Base-by-base conservation (phyloP, 2,888 invertebrate species). In the Drosophila leonis region DNA sequence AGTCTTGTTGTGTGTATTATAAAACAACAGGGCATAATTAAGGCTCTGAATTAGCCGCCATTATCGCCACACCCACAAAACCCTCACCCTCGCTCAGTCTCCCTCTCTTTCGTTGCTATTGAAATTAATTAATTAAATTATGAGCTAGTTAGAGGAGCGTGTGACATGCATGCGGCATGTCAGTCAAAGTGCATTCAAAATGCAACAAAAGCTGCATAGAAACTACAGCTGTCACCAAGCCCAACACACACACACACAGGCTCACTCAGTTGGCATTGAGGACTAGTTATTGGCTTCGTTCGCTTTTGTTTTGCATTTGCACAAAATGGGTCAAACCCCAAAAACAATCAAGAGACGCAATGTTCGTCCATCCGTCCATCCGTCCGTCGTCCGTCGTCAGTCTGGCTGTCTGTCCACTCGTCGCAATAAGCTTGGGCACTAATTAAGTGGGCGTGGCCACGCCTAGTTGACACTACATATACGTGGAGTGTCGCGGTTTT, bases 71-170 rank as follows among this genome's bases (percentile, higher is more conserved):
- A 42, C 69, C 61, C 61, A 55, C 61, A 39, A 4, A 10, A 15
- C 6, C 7, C 10, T 20, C 31, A 13, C 9, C 2, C 31, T 15
- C 35, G 1, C 54, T 1, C n/a, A 4, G 18, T 12, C 24, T 15
- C 27, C 18, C 29, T 7, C 4, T 12, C 20, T 4, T 9, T n/a
- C 24, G 8, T n/a, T 61, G 37, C 63, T 54, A 82, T 75, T 54
- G 77, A 84, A 89, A 84, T 89, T 82, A 89, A 85, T 87, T 89
- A 85, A 85, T 89, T 85, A 89, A 89, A 89, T 85, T 85, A 85
- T 87, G 69, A 80, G 75, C 63, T 65, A 67, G 70, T 68, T 62
- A 72, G 59, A 41, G 44, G 31, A 44, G 49, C 67, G 77, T 54
- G 67, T 48, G 48, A 33, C 63, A 42, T 44, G 54, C 65, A 46